These are phyloP conservation scores for Macrotrachela quadricornifera DNA, from an alignment of 1,140 invertebrate genomes.

Conservation along the genomic window DNA sequence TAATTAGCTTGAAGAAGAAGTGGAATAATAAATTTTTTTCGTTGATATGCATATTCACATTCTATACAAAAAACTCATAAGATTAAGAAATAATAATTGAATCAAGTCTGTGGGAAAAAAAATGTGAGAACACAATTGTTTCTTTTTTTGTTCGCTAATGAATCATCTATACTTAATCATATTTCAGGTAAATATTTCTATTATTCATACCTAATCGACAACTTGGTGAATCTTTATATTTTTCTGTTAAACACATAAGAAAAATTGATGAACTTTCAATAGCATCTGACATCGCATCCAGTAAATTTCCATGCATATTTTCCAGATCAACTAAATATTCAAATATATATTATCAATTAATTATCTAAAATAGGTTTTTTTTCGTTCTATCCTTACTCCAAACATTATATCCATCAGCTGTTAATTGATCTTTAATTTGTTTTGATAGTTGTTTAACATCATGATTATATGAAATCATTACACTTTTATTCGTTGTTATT, in stretches of 20 bases:
- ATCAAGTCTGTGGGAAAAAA: too few species aligned
- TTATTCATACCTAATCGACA: slow-evolving; percentile 1
- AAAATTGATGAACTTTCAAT: slow-evolving; percentile 1
- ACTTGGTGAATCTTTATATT: slow-evolving; percentile 2
- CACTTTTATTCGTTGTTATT: too few species aligned
- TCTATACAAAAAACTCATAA: too few species aligned
- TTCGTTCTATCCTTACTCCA: slow-evolving; percentile 14
- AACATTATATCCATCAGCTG: slow-evolving; percentile 18
- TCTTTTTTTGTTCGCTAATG: too few species aligned
- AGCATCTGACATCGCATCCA: slow-evolving; percentile 9
- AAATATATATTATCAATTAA: too few species aligned
- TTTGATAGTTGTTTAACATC: too few species aligned
- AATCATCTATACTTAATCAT: too few species aligned
- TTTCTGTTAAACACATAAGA: slow-evolving; percentile 4
- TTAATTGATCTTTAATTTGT: too few species aligned
- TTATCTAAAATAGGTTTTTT: not conserved
- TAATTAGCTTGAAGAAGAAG: slow-evolving; percentile 17
- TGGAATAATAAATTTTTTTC: slow-evolving; percentile 20
- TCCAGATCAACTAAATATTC: slow-evolving; percentile 3
- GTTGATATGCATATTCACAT: slow-evolving; percentile 10
- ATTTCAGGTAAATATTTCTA: too few species aligned
- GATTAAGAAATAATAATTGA: too few species aligned
- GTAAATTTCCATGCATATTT: slow-evolving; percentile 2
- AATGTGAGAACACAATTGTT: too few species aligned
- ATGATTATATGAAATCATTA: too few species aligned